Percentiles rank a stretch among this genome's conserved stretches.
Conservation (phyloP, 2,888 invertebrate species). For the Ditula angustiorana region DNA sequence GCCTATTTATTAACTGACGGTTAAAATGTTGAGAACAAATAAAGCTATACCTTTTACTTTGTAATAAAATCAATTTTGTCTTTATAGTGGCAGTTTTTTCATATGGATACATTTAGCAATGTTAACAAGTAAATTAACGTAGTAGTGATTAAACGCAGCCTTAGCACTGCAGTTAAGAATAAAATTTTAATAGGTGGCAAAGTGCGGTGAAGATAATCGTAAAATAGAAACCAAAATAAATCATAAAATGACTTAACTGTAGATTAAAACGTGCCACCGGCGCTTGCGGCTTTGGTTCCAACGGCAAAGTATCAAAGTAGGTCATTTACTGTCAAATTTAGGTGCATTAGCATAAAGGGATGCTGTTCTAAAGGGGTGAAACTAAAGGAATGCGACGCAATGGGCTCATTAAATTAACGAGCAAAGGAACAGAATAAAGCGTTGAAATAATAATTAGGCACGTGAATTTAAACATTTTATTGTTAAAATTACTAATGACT, state of each 20-base stretch:
- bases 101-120: too few relatives aligned
- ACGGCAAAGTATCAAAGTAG: conserved; percentile 63
- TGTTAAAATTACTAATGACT: conserved; percentile 57
- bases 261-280: conserved; percentile 45
- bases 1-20: conserved; percentile 42
- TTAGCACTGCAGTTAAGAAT: too few relatives aligned
- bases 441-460: conserved; percentile 23
- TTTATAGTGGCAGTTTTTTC: too few relatives aligned
- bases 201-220: too few relatives aligned
- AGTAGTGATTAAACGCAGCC: too few relatives aligned
- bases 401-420: conserved; percentile 52
- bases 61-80: too few relatives aligned
- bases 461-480: conserved; percentile 50
- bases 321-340: conserved; percentile 70
- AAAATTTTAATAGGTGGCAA: too few relatives aligned
- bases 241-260: conserved; percentile 9
- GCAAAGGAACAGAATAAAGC: conserved; percentile 38
- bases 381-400: conserved; percentile 60
- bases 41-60: too few relatives aligned
- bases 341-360: conserved; percentile 71
- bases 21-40: too few relatives aligned
- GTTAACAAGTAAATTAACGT: too few relatives aligned
- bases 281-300: conserved; percentile 52
- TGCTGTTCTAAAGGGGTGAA: conserved; percentile 61
- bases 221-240: too few relatives aligned